Percentiles rank a stretch among this genome's conserved stretches.
phyloP scores from a whole-genome alignment of 2,113 vertebrate species.

The Grus americana region DNA sequence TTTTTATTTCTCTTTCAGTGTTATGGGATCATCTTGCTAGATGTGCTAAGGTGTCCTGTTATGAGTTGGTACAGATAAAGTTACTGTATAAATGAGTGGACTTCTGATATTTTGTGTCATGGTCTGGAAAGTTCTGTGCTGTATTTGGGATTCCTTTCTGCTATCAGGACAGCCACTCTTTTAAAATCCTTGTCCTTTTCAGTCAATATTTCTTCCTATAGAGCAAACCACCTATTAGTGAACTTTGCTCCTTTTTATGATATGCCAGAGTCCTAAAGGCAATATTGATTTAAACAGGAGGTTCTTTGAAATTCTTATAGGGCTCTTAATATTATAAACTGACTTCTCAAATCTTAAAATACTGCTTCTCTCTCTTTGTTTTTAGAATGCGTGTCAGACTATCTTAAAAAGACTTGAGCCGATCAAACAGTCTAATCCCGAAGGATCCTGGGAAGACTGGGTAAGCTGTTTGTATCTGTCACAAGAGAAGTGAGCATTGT shows the following conservation, averaged over 20 bases:
- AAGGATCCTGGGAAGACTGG: conserved; percentile 91
- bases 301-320: neutral
- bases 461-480: conserved; percentile 70
- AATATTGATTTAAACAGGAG: neutral
- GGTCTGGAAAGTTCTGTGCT: neutral
- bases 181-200: neutral
- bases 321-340: neutral
- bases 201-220: neutral
- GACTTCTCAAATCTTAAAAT: neutral
- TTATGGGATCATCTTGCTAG: neutral
- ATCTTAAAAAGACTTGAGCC: conserved; percentile 85
- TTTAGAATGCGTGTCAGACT: conserved; percentile 84
- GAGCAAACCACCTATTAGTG: neutral
- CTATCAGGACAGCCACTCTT: neutral
- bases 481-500: neutral
- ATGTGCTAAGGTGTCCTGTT: neutral
- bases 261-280: neutral
- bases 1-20: neutral
- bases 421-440: conserved; percentile 82
- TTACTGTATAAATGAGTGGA: neutral
- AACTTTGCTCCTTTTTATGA: neutral
- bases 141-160: neutral
- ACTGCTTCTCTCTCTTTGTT: neutral
- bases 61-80: neutral
- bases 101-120: neutral